Evolutionary conservation across 2,113 vertebrate genomes (phyloP), one percentile per base, ranked within the genome.

Genomic region (Syrmaticus mikado): DNA sequence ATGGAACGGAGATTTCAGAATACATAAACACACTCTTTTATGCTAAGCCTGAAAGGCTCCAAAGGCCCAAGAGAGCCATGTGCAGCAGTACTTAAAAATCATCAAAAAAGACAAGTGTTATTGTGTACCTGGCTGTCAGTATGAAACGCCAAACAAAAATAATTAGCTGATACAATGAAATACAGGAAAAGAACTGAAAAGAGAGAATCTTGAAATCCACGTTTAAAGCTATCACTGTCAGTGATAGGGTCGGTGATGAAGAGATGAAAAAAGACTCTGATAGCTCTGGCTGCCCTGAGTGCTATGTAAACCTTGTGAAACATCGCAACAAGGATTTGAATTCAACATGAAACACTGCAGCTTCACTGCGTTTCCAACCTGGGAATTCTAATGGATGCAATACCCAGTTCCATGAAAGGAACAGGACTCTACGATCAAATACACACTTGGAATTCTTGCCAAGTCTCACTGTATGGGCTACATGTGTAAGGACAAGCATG

Each of bases 351-450:
- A 57, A 30, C 45, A 58, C 12, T 28, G 12, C 75, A 41, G 62
- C 34, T 72, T 50, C 61, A 32, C 52, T 1, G 0, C 7, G 10
- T 25, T 83, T 21, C 46, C 2, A 58, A 57, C 13, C 6, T 6
- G 6, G 62, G 14, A 3, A 4, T 55, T 61, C 36, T 46, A 73
- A 60, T 2, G 16, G 34, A 17, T 30, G 22, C 6, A 28, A 40
- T 38, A 62, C 6, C 15, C 64, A 62, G 28, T 30, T 62, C 20
- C 28, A 53, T 61, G 7, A 43, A n/a, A 55, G 62, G 25, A 82
- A 62, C 0, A 1, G 0, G 1, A 11, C 21, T 46, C 27, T 2
- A 8, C n/a, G 13, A 18, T 73, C n/a, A 4, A 38, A 0, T 0
- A 7, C 2, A 7, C 19, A n/a, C 21, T 19, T n/a, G 7, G 40